Conservation (phyloP, 2,888 invertebrate species). For the Tortricodes alternella region DNA sequence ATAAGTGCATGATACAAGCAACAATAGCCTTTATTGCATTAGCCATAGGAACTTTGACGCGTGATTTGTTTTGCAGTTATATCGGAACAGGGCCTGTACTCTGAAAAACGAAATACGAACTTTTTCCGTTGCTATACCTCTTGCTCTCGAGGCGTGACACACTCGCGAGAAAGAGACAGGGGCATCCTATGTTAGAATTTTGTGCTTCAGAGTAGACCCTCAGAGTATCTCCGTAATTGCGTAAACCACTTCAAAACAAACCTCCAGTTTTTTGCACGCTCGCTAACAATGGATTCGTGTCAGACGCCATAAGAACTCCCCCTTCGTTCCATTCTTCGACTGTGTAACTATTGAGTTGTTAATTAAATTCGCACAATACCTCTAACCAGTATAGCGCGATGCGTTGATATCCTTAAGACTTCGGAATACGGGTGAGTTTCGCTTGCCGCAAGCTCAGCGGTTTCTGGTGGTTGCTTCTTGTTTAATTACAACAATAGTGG, state of each 20-base stretch:
- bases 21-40: too few species aligned
- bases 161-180: too few species aligned
- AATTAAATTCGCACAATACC: constrained; percentile 75
- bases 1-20: too few species aligned
- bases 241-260: constrained; percentile 77
- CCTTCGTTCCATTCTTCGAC: constrained; percentile 51
- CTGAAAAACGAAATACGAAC: too few species aligned
- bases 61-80: too few species aligned
- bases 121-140: too few species aligned
- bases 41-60: too few species aligned
- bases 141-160: too few species aligned
- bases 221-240: constrained; percentile 70
- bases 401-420: constrained; percentile 45
- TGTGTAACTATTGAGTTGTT: constrained; percentile 77
- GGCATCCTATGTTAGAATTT: too few species aligned
- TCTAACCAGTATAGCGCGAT: constrained; percentile 46
- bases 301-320: constrained; percentile 73
- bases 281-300: constrained; percentile 78
- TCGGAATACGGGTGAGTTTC: constrained; percentile 54
- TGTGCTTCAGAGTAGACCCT: too few species aligned
- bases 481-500: constrained; percentile 83
- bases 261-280: constrained; percentile 68
- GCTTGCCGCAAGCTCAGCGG: constrained; percentile 46
- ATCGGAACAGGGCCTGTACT: too few species aligned
- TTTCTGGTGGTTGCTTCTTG: constrained; percentile 71